phyloP scores from a whole-genome alignment of 2,797 vertebrate species.

The Gallinago solitaria region DNA sequence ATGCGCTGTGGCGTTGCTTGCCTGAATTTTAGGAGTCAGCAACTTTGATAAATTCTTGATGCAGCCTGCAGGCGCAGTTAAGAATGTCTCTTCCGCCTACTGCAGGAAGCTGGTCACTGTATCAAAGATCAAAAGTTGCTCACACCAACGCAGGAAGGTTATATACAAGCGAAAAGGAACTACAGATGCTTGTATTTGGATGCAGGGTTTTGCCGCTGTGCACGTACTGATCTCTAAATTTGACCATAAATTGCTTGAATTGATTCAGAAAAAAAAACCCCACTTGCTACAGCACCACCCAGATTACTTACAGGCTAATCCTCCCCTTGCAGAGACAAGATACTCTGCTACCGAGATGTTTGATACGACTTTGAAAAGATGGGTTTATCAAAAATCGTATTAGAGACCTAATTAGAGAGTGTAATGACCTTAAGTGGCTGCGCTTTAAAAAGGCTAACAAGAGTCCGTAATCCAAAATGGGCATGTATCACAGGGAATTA shows the following conservation, averaged over 20 bases:
- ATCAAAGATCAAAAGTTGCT: conserved; percentile 43
- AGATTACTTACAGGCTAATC: conserved; percentile 2
- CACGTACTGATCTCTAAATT: neutral
- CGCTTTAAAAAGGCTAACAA: neutral
- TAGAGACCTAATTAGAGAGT: neutral
- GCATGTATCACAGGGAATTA: neutral
- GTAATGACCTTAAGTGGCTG: neutral
- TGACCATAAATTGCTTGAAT: neutral
- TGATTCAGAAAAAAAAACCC: neutral
- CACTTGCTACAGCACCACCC: neutral
- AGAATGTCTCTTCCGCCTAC: neutral
- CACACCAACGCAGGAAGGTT: neutral
- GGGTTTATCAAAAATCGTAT: neutral
- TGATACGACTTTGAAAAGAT: neutral
- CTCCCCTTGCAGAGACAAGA: neutral
- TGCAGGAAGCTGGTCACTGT: conserved; percentile 45
- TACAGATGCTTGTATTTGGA: neutral
- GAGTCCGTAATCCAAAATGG: neutral
- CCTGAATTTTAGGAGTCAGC: conserved; percentile 31
- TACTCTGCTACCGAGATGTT: neutral
- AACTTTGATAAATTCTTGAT: neutral
- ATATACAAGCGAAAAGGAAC: neutral
- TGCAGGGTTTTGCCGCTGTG: neutral
- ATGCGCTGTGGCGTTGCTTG: neutral
- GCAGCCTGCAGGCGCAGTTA: neutral